Base-by-base conservation (phyloP, 2,888 invertebrate species). In the Drosophila tripunctata region DNA sequence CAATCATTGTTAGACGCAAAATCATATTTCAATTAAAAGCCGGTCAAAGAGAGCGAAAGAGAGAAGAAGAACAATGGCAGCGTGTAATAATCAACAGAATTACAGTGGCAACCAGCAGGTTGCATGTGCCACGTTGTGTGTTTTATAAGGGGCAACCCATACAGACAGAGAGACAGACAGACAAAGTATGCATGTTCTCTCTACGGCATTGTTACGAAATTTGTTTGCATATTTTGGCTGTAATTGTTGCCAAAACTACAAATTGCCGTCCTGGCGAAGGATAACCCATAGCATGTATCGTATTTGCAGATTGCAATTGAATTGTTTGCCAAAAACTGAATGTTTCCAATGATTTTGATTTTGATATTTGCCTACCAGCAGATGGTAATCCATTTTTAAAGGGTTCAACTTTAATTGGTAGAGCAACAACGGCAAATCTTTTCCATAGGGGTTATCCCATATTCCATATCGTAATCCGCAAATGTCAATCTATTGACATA, bases 11-110 rank as follows among this genome's bases (percentile, higher is more conserved):
- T 66, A 64, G 63, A 58, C 55, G 43, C 38, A 61, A 84, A 81
- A 81, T 84, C 82, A 84, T 81, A 84, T 84, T 81, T 84, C 85
- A 81, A 84, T 81, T 81, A 81, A 74, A 76, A 71, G 66, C 45
- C 58, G 41, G 55, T 21, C 60, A 33, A 12, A 3, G 6, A 24
- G 15, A 21, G 7, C 10, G 4, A n/a, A 19, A 10, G 8, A n/a
- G 8, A n/a, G 7, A 15, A 19, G 17, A 3, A 2, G 17, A 8
- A 31, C 10, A 31, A 36, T 58, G 52, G 17, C 61, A 54, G 41
- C 67, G 24, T 70, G 62, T 62, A 75, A 74, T 74, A 74, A 74
- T 74, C 72, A 73, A 72, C 70, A 67, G 70, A 75, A 70, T 67
- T 65, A 36, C 48, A 55, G 35, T 27, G 2, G 33, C 36, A 35